Base-by-base conservation (phyloP, 1,140 invertebrate genomes). In the Hylyphantes graminicola region DNA sequence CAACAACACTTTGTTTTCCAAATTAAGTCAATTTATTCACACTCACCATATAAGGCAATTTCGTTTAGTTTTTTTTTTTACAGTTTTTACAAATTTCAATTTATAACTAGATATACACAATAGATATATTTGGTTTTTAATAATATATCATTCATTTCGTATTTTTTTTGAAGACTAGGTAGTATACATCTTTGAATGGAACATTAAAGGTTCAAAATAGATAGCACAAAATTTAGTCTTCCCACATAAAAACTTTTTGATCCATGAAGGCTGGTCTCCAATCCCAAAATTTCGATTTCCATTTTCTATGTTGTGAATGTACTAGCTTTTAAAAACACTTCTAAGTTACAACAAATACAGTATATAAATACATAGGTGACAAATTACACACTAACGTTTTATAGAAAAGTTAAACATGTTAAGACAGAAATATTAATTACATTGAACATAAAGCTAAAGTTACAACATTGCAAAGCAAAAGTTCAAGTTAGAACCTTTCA, bases 1-100 rank as follows among this genome's bases (percentile, higher is more conserved):
- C 64, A 59, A 83, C 48, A 83, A 13, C 54, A 48, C 57, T 81
- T 19, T 4, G 65, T 19, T 35, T 74, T 75, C 57, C n/a, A 83
- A 83, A 83, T 83, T 83, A 83, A 53, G 70, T 53, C n/a, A 64
- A 64, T 54, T 65, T 75, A 19, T 83, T 73, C 63, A 83, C 68
- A 73, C 64, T 55, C n/a, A 83, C 74, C 70, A 83, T 67, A 51
- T 83, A 83, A 83, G 80, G 80, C 80, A 83, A 13, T 83, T n/a
- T n/a, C n/a, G n/a, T n/a, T n/a, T n/a, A n/a, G n/a, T n/a, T n/a
- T n/a, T 75, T 35, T 64, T 65, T 67, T 83, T 54, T 50, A n/a
- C n/a, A 70, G 15, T 61, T 57, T 73, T 74, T 75, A 83, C 59
- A 83, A 7, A 13, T 63, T 50, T 53, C 59, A n/a, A 35, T 35